Evolutionary conservation across 2,797 vertebrate genomes (phyloP).

Genomic region (Rhynchotus rufescens): DNA sequence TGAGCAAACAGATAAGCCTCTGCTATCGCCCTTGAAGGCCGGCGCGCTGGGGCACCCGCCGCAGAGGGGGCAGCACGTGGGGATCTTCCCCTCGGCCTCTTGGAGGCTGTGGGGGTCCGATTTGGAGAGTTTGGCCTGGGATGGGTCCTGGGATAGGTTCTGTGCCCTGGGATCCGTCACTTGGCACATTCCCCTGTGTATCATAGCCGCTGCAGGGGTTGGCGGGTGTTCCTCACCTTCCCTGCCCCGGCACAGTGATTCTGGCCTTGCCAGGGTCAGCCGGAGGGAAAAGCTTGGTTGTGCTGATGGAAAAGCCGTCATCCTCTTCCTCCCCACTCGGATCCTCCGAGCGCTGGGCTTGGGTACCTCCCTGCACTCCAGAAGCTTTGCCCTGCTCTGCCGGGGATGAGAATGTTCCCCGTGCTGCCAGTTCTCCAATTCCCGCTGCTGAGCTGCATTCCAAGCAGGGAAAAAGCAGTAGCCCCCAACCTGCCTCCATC

Average conservation of each 20-base stretch:
- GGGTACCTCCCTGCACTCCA: too few relatives aligned
- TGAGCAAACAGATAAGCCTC: constrained; percentile 66
- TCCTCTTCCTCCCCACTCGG: not conserved
- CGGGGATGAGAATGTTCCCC: too few relatives aligned
- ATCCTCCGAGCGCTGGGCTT: not conserved
- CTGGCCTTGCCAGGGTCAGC: constrained; percentile 19
- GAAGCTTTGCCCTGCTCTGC: too few relatives aligned
- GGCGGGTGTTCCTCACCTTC: constrained; percentile 7
- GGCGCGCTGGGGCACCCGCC: not conserved
- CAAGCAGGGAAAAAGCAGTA: too few relatives aligned
- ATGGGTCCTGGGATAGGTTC: too few relatives aligned
- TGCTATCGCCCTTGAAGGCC: constrained; percentile 68
- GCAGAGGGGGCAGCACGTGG: not conserved
- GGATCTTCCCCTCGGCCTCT: fast-evolving
- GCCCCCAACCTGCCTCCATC: too few relatives aligned
- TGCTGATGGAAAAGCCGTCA: not conserved
- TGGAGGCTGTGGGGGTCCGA: not conserved
- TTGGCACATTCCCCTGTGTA: not conserved
- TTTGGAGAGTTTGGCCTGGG: not conserved
- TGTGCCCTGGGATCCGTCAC: constrained; percentile 24
- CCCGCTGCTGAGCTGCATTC: too few relatives aligned
- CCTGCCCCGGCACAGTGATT: not conserved
- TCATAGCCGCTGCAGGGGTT: constrained; percentile 33
- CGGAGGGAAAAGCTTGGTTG: constrained; percentile 53
- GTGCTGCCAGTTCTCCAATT: too few relatives aligned